phyloP scores from a whole-genome alignment of 2,888 invertebrate genomes.

The Nomada hirtipes region DNA sequence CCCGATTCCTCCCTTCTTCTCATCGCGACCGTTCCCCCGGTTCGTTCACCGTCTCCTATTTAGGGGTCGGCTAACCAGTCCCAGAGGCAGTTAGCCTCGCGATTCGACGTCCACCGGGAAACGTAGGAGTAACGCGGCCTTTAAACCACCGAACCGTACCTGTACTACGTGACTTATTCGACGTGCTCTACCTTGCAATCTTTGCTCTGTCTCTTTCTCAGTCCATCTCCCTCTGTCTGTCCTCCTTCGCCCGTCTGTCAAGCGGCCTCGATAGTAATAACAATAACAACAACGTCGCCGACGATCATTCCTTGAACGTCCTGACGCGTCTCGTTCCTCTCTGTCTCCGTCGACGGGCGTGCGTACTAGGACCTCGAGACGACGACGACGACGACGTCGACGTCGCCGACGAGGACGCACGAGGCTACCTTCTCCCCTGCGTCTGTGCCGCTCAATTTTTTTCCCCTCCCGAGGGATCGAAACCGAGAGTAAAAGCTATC shows the following conservation, averaged over 20 bases:
- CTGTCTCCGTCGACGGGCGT: slow-evolving; percentile 16
- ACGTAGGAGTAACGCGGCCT: background rate
- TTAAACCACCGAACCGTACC: slow-evolving; percentile 19
- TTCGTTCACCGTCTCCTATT: slow-evolving; percentile 10
- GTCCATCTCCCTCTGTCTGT: background rate
- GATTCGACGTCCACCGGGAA: background rate
- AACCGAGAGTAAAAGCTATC: background rate
- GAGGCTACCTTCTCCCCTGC: slow-evolving; percentile 4
- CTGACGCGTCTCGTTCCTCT: slow-evolving; percentile 5
- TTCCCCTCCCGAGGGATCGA: background rate
- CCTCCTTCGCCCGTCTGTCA: background rate
- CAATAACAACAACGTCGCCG: slow-evolving; percentile 4
- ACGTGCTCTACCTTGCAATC: slow-evolving; percentile 29
- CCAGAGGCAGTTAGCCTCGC: slow-evolving; percentile 43
- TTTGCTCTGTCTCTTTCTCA: background rate
- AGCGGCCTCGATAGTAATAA: background rate
- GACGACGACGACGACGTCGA: slow-evolving; percentile 26
- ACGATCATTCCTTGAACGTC: slow-evolving; percentile 10
- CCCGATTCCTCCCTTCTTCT: slow-evolving; percentile 10
- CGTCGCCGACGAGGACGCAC: slow-evolving; percentile 19
- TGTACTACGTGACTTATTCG: slow-evolving; percentile 26
- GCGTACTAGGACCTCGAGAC: slow-evolving; percentile 51
- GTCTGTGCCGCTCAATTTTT: background rate
- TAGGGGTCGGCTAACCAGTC: background rate
- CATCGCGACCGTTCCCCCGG: background rate